Conservation (phyloP, 64 coral and sea anemone species). For the Montipora cactus region DNA sequence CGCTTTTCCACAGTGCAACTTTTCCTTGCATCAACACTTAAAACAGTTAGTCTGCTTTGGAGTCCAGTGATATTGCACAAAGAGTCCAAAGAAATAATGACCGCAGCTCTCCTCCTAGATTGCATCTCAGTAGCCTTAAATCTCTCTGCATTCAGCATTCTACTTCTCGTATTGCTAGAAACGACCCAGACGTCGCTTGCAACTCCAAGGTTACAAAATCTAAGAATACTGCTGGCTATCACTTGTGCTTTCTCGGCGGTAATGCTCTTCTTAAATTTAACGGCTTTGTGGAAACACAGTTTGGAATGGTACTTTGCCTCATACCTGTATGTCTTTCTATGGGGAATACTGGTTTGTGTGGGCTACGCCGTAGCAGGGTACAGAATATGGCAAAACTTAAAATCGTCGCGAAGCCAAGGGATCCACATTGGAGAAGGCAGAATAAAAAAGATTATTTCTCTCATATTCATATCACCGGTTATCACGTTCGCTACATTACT, state of each 20-base stretch:
- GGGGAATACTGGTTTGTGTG: conserved; percentile 1
- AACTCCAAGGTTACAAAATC: conserved; percentile 14
- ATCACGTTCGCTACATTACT: conserved; percentile 5
- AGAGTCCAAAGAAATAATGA: neutral
- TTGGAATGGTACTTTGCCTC: conserved; percentile 4
- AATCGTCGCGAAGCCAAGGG: conserved; percentile 12
- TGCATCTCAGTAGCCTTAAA: neutral
- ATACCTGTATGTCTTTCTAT: neutral
- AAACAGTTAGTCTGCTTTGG: conserved; percentile 6
- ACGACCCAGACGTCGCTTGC: conserved; percentile 20
- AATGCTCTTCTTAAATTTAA: conserved; percentile 6
- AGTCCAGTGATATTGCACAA: neutral
- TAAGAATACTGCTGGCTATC: neutral
- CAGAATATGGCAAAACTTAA: conserved; percentile 35
- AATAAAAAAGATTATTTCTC: neutral
- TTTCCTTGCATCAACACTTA: conserved; percentile 12
- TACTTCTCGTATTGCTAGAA: conserved; percentile 51
- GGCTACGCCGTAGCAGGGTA: conserved; percentile 6
- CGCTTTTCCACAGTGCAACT: conserved; percentile 11
- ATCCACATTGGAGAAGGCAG: neutral
- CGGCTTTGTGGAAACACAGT: neutral
- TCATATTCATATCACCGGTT: neutral
- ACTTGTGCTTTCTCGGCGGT: neutral
- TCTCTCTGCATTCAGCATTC: conserved; percentile 38
- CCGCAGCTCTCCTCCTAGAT: neutral